Base-by-base conservation (phyloP, 2,797 vertebrate species). In the Lepilemur ruficaudatus region DNA sequence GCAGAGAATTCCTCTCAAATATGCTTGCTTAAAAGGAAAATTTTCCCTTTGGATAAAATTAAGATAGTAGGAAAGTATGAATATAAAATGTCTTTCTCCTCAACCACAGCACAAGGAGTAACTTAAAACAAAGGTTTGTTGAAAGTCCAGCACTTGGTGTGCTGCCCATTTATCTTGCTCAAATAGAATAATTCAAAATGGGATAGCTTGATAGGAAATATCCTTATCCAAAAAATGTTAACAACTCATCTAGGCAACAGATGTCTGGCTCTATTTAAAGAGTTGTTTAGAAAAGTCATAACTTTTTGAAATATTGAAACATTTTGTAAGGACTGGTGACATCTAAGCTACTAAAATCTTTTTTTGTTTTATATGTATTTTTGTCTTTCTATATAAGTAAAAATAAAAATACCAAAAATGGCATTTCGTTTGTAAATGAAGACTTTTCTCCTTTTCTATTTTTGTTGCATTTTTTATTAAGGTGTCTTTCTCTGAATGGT, bases 271-370 rank as follows among this genome's bases (percentile, higher is more conserved):
- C 61, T 94, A 93, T 96, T 97, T 96, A 97, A 97, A 92, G 4
- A 94, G 25, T 41, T 94, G 70, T 92, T 91, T 89, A 93, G 79
- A 35, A 95, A 96, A 93, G 38, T 89, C 55, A 78, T 87, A 96
- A 92, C 5, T 93, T 90, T 95, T 85, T 94, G 85, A 96, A 96
- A 97, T 92, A 92, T 94, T 90, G 78, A 95, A 95, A 90, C 41
- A 92, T 82, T 92, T 96, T 93, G 22, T 93, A 94, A 94, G 72
- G 67, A 69, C 38, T 91, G 50, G 5, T 83, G 46, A 72, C 23
- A 94, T 80, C 46, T 75, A 75, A 91, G 15, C 11, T 84, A 78
- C 28, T 67, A 78, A 91, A 83, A 55, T n/a, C 25, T 88, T 93
- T 65, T 88, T 78, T 93, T 87, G 15, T 59, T 14, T 80, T 22